Evolutionary conservation across 1,140 invertebrate genomes (phyloP), one percentile per base, ranked within the genome.

Genomic region (Daktulosphaira vitifoliae): DNA sequence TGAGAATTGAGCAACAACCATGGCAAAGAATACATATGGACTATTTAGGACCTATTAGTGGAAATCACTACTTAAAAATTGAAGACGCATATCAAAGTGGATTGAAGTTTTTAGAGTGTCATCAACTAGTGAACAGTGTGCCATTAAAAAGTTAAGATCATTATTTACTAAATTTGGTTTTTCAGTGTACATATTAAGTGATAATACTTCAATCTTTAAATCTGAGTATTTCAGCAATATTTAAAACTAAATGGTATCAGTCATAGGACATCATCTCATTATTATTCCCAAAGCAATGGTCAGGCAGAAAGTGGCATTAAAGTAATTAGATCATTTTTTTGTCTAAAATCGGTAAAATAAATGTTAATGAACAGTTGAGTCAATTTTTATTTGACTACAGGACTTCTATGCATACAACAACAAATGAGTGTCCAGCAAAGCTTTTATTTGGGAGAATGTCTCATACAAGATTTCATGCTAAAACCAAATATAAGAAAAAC

Each of bases 71-170:
- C 65, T 78, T 7, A n/a, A n/a, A n/a, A 65, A 59, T 78, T 1
- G 71, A 75, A 0, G 78, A 80, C 70, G 67, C 69, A 16, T 69
- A 70, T 72, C 72, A 44, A 73, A 72, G 64, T 73, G 73, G 73
- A 65, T 67, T 23, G 71, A 71, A 65, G 65, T 73, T 15, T 20
- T 22, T 9, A 66, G 25, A 46, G n/a, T n/a, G n/a, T n/a, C n/a
- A n/a, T n/a, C n/a, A n/a, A n/a, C n/a, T n/a, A n/a, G n/a, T n/a
- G n/a, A n/a, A n/a, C n/a, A n/a, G n/a, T n/a, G 68, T 29, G 25
- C 49, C n/a, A 66, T 62, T 48, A 20, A 67, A 66, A 15, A 59
- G 54, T 11, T 49, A 64, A 38, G 20, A 33, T 49, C 66, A 13
- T 20, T 69, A 53, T 70, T 72, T 68, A 39, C 67, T 16, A 65